A percentile compares a stretch with the other conserved stretches of the same genome.
Evolutionary conservation across 2,113 vertebrate genomes (phyloP).

Genomic region (Myrmecophaga tridactyla): DNA sequence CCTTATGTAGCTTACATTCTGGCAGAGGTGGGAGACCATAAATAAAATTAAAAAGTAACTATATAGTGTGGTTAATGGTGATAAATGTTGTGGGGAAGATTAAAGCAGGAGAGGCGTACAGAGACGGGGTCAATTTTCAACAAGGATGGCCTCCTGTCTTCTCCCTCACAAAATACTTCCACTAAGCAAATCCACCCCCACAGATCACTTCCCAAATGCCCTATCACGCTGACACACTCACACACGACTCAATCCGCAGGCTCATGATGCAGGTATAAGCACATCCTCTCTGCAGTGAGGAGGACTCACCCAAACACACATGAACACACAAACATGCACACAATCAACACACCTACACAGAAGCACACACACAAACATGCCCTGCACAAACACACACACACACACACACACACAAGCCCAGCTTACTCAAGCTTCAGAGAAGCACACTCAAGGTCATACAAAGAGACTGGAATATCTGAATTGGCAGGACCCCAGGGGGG

Average conservation of each 20-base stretch:
- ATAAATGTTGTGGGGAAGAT: not conserved
- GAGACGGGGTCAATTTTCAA: not conserved
- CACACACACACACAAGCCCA: not conserved
- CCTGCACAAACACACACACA: not conserved
- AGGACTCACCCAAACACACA: not conserved
- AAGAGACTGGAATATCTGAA: not conserved
- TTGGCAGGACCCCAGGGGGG: not conserved
- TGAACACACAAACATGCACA: not conserved
- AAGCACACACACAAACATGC: not conserved
- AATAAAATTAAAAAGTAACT: not conserved
- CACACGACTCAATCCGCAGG: not conserved
- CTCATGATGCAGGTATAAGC: not conserved
- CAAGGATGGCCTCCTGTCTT: not conserved
- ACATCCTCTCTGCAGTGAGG: not conserved
- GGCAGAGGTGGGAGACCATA: not conserved
- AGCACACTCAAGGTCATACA: not conserved
- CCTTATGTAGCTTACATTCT: not conserved
- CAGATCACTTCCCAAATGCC: not conserved
- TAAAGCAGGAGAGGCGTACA: not conserved
- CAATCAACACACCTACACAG: not conserved
- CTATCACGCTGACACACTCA: not conserved
- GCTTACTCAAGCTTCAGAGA: not conserved
- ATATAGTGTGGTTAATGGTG: fast-evolving
- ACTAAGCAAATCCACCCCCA: not conserved
- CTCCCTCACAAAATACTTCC: not conserved